Conservation (phyloP, 2,888 invertebrate genomes). For the Hyppa rectilinea region DNA sequence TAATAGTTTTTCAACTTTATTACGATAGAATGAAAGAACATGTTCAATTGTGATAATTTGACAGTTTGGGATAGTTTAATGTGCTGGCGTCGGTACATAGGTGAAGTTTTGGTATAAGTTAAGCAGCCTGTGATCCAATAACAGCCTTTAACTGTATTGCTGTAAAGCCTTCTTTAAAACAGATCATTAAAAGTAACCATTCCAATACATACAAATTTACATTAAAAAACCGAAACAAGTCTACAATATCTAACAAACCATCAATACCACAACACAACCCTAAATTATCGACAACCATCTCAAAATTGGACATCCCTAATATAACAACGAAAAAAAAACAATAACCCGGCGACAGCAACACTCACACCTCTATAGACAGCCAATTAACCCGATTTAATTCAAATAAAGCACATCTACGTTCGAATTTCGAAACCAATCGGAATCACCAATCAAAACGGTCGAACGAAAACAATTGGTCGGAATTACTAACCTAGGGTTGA, state of each 20-base stretch:
- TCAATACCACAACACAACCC: background rate
- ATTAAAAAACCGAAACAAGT: no score
- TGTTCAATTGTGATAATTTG: no score
- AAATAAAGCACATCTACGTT: constrained; percentile 51
- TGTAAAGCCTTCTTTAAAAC: background rate
- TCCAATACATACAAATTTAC: background rate
- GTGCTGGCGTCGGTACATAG: no score
- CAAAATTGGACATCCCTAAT: constrained; percentile 8
- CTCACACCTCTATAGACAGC: constrained; percentile 26
- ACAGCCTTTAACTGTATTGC: background rate
- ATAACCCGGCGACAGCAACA: constrained; percentile 5
- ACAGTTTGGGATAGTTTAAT: no score
- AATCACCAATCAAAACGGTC: constrained; percentile 64
- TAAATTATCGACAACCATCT: background rate
- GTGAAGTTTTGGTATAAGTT: background rate
- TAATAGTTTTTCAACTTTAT: no score
- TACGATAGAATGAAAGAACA: no score
- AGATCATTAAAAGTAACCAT: background rate
- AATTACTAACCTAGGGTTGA: constrained; percentile 53
- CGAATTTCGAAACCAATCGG: constrained; percentile 53
- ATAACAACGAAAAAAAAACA: constrained; percentile 6
- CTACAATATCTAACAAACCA: background rate
- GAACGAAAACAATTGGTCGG: constrained; percentile 59
- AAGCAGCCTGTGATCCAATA: background rate
- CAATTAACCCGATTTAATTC: constrained; percentile 58